These are phyloP conservation scores for Drosophila mayri DNA, from an alignment of 1,140 invertebrate genomes.

Conservation along the genomic window DNA sequence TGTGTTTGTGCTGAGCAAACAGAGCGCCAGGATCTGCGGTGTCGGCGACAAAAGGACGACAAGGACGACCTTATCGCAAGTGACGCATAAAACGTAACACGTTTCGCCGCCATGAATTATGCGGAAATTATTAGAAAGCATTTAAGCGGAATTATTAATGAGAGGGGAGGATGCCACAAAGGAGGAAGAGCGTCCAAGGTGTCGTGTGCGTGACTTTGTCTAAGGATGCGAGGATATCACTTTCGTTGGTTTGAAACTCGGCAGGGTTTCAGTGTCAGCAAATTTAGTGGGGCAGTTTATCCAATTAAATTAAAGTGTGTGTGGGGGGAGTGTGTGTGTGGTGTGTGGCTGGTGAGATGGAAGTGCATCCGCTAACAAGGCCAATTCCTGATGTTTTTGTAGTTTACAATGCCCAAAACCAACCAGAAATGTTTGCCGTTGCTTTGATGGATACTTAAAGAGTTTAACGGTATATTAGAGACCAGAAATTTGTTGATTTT, in stretches of 20 bases:
- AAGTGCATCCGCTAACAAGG: slow-evolving; percentile 11
- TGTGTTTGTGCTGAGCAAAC: slow-evolving; percentile 66
- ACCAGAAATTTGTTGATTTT: not conserved
- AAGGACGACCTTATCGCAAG: slow-evolving; percentile 68
- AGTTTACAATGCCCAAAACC: slow-evolving; percentile 32
- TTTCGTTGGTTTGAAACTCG: not conserved
- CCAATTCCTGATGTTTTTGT: slow-evolving; percentile 26
- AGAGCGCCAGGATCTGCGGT: slow-evolving; percentile 55
- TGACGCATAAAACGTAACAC: slow-evolving; percentile 77
- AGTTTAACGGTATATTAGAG: not conserved
- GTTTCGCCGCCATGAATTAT: slow-evolving; percentile 74
- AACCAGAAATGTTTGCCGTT: slow-evolving; percentile 16
- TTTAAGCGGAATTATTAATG: slow-evolving; percentile 83
- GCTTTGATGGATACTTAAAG: slow-evolving; percentile 9
- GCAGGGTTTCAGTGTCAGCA: slow-evolving; percentile 11
- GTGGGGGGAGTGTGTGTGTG: not conserved
- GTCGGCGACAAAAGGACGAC: slow-evolving; percentile 51
- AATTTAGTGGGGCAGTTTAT: slow-evolving; percentile 14
- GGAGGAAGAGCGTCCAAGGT: slow-evolving; percentile 6
- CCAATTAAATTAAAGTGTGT: slow-evolving; percentile 19
- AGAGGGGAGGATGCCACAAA: slow-evolving; percentile 30
- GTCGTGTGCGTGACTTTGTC: slow-evolving; percentile 28
- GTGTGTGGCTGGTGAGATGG: not conserved
- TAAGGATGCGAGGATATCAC: slow-evolving; percentile 8
- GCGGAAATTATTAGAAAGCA: slow-evolving; percentile 83